Evolutionary conservation across 2,797 vertebrate genomes (phyloP).

Genomic region (Pygocentrus nattereri): DNA sequence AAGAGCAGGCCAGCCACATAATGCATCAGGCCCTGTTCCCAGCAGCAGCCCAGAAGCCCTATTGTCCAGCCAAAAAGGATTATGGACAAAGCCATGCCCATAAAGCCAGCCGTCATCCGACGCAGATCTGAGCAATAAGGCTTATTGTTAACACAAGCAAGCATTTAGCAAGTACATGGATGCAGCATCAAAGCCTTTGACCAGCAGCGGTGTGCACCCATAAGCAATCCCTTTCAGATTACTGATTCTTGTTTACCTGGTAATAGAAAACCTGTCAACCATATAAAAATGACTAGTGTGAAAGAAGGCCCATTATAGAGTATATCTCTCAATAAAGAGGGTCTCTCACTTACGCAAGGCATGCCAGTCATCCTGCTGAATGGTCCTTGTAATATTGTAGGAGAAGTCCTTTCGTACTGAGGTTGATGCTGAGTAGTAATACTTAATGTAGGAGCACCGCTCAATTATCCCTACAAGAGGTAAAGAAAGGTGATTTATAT

Average conservation of each 20-base stretch:
- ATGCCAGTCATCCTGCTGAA: constrained; percentile 91
- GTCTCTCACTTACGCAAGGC: constrained; percentile 83
- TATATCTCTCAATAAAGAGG: background rate
- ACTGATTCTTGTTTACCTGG: too few relatives aligned
- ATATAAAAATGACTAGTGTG: background rate
- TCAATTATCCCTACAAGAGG: constrained; percentile 49
- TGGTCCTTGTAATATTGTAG: constrained; percentile 90
- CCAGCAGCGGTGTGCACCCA: background rate
- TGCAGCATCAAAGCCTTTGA: background rate
- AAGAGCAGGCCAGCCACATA: constrained; percentile 90
- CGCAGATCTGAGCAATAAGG: constrained; percentile 80
- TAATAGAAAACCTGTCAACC: background rate
- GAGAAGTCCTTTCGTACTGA: constrained; percentile 85
- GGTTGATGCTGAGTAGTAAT: constrained; percentile 87
- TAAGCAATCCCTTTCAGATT: background rate
- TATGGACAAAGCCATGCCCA: constrained; percentile 91
- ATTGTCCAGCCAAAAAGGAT: constrained; percentile 91
- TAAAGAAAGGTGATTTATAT: background rate
- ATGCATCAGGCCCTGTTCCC: constrained; percentile 92
- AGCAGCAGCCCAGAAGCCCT: constrained; percentile 88
- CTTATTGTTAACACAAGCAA: background rate
- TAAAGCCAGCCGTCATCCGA: constrained; percentile 90
- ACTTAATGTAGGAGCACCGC: constrained; percentile 87
- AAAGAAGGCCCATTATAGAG: background rate
- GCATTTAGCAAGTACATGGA: too few relatives aligned